Conservation (phyloP, 2,888 invertebrate genomes). For the Tipula confusa region DNA sequence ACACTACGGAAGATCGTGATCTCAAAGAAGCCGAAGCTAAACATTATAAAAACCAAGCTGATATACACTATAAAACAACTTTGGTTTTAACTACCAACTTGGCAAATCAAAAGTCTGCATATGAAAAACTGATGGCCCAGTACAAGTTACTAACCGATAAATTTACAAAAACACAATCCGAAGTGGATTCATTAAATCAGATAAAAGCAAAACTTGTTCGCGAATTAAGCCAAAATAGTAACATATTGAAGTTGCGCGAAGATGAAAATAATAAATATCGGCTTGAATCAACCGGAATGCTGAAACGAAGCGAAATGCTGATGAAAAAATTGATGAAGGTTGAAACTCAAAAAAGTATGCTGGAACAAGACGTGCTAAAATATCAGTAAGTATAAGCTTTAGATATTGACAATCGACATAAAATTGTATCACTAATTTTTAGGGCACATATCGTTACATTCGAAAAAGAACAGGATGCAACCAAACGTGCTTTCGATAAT, state of each 20-base stretch:
- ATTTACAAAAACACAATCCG: constrained; percentile 44
- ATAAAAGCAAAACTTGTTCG: constrained; percentile 45
- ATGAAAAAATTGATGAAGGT: constrained; percentile 44
- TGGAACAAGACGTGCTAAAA: constrained; percentile 44
- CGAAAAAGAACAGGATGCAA: constrained; percentile 42
- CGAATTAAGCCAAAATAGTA: constrained; percentile 43
- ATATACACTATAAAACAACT: constrained; percentile 29
- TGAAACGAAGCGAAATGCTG: constrained; percentile 45
- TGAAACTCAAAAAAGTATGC: constrained; percentile 42
- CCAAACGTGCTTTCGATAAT: constrained; percentile 36
- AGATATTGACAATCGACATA: neutral
- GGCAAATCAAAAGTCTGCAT: constrained; percentile 41
- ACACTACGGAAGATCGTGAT: constrained; percentile 42
- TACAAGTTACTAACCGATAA: constrained; percentile 45
- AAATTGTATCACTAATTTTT: neutral
- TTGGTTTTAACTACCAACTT: constrained; percentile 40
- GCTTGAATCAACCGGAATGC: constrained; percentile 44
- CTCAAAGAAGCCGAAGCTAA: constrained; percentile 43
- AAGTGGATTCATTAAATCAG: constrained; percentile 45
- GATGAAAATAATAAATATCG: constrained; percentile 46
- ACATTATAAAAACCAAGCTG: constrained; percentile 39
- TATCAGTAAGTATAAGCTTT: constrained; percentile 39
- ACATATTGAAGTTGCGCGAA: constrained; percentile 46
- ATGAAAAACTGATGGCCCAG: constrained; percentile 45
- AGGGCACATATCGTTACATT: constrained; percentile 40